Evolutionary conservation across 2,113 vertebrate genomes (phyloP).

Genomic region (Macquaria ambigua): DNA sequence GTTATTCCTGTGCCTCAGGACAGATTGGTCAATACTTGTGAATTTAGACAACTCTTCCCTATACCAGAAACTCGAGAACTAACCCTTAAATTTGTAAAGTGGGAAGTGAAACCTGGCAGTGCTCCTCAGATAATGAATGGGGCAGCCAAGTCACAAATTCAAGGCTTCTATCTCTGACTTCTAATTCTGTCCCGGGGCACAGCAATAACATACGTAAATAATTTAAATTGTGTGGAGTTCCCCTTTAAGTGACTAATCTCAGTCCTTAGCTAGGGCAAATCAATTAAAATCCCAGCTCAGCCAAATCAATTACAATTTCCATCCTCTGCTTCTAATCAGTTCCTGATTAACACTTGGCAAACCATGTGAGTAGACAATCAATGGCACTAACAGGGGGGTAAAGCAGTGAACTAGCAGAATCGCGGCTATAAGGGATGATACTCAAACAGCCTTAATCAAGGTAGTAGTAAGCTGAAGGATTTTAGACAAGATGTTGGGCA

Average conservation of each 20-base stretch:
- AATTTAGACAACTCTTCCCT: slow-evolving; percentile 24
- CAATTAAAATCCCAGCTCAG: slow-evolving; percentile 59
- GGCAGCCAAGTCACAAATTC: slow-evolving; percentile 16
- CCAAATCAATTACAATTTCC: slow-evolving; percentile 69
- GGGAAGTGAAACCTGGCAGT: slow-evolving; percentile 6
- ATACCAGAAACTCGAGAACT: slow-evolving; percentile 5
- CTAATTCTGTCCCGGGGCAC: slow-evolving; percentile 36
- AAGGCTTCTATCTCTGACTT: slow-evolving; percentile 40
- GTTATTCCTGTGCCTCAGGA: slow-evolving; percentile 45
- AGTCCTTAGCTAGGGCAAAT: slow-evolving; percentile 49
- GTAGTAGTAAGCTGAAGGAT: background rate
- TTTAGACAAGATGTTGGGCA: slow-evolving; percentile 8
- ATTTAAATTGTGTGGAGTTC: slow-evolving; percentile 49
- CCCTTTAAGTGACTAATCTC: slow-evolving; percentile 60
- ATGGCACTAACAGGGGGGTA: slow-evolving; percentile 30
- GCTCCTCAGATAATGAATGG: slow-evolving; percentile 39
- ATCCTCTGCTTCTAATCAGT: slow-evolving; percentile 69
- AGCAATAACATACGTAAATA: slow-evolving; percentile 54
- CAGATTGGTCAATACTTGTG: slow-evolving; percentile 37
- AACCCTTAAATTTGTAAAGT: slow-evolving; percentile 25
- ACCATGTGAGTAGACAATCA: slow-evolving; percentile 63
- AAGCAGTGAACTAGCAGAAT: slow-evolving; percentile 20
- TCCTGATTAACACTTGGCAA: slow-evolving; percentile 69
- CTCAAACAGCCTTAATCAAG: slow-evolving; percentile 39
- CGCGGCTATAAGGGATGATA: background rate